These are phyloP conservation scores for Melitaea cinxia DNA, from an alignment of 1,140 invertebrate genomes.

Conservation along the genomic window DNA sequence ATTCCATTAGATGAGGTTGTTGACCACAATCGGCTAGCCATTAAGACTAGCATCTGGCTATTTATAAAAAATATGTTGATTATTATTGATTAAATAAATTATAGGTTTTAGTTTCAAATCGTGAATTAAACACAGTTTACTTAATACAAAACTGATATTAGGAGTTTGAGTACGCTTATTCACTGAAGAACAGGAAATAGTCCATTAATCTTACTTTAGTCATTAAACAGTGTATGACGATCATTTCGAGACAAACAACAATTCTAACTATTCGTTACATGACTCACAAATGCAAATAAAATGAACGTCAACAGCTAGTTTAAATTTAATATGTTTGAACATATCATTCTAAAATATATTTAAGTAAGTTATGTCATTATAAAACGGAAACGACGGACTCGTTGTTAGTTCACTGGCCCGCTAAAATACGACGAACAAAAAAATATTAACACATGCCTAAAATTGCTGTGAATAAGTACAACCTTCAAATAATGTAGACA, in stretches of 20 bases:
- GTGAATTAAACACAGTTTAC: background rate
- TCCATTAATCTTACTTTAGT: slow-evolving; percentile 14
- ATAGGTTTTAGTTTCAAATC: too few species aligned
- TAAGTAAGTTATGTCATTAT: too few species aligned
- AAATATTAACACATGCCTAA: background rate
- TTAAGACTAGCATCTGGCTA: too few species aligned
- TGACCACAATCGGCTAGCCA: too few species aligned
- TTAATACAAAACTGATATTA: background rate
- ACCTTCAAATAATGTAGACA: background rate
- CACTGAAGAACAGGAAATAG: slow-evolving; percentile 9
- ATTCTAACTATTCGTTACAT: background rate
- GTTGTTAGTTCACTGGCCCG: too few species aligned
- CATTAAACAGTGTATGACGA: background rate
- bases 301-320: background rate
- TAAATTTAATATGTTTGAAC: too few species aligned
- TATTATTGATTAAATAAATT: too few species aligned
- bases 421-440: background rate
- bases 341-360: too few species aligned
- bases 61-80: too few species aligned
- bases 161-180: slow-evolving; percentile 7
- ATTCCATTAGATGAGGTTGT: too few species aligned
- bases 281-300: background rate
- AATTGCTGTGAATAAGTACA: background rate
- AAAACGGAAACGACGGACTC: too few species aligned
- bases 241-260: slow-evolving; percentile 1